Percentiles rank a stretch among this genome's conserved stretches.
Conservation (phyloP, 2,888 invertebrate species). For the Gisinianus flammeolus region DNA sequence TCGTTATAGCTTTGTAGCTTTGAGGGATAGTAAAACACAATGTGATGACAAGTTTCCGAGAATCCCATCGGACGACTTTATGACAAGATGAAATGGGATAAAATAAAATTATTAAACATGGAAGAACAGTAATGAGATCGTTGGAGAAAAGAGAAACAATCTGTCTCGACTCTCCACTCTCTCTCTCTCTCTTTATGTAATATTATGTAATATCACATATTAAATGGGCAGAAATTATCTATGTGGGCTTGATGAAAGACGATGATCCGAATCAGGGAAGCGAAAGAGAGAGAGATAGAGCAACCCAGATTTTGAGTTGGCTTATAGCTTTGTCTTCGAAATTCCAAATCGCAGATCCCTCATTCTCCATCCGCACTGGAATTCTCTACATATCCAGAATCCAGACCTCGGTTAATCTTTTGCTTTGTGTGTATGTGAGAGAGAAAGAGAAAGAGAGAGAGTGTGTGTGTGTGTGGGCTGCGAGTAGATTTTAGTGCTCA, state of each 20-base stretch:
- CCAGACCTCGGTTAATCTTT: slow-evolving; percentile 26
- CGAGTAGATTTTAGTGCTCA: background rate
- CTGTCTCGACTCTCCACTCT: background rate
- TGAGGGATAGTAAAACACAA: too few relatives aligned
- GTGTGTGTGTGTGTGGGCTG: too few relatives aligned
- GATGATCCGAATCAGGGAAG: too few relatives aligned
- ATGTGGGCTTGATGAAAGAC: too few relatives aligned
- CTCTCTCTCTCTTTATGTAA: background rate
- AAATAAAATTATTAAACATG: background rate
- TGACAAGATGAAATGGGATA: background rate
- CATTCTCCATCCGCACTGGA: background rate
- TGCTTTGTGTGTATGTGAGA: background rate
- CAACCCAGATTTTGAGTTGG: background rate
- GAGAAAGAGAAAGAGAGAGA: too few relatives aligned
- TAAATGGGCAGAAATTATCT: slow-evolving; percentile 15
- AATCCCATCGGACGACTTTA: background rate
- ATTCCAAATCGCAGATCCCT: too few relatives aligned
- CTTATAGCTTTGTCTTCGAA: too few relatives aligned
- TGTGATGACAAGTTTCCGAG: too few relatives aligned
- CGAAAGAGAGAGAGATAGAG: background rate
- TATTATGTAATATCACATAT: background rate
- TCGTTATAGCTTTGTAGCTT: too few relatives aligned
- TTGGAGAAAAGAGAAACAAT: too few relatives aligned
- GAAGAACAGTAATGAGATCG: too few relatives aligned
- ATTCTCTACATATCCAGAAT: background rate